Conservation (phyloP, 2,797 vertebrate species). For the Vespertilio murinus region DNA sequence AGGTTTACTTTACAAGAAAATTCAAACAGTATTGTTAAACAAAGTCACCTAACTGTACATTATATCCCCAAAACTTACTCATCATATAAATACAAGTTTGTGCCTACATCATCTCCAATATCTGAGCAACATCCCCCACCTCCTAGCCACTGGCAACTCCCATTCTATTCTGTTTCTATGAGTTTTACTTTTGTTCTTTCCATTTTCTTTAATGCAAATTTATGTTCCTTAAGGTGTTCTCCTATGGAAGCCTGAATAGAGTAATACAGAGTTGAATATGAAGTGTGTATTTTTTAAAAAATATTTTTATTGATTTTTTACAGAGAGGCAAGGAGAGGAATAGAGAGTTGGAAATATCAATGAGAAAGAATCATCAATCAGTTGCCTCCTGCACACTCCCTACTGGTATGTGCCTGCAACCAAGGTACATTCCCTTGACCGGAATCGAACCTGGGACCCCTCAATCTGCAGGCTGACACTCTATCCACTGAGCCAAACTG, state of each 20-base stretch:
- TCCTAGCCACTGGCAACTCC: neutral
- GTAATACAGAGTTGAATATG: neutral
- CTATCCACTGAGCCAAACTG: too few relatives aligned
- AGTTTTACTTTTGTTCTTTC: neutral
- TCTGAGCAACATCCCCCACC: neutral
- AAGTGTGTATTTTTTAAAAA: neutral
- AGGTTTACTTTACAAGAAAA: neutral
- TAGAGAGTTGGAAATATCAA: too few relatives aligned
- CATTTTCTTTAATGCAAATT: constrained; percentile 14
- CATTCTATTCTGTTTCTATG: neutral
- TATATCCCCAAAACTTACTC: neutral
- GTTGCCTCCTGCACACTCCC: too few relatives aligned
- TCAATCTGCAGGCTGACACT: too few relatives aligned
- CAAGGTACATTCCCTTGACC: too few relatives aligned
- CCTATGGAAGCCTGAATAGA: neutral
- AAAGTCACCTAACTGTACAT: neutral
- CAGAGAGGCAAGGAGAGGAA: too few relatives aligned
- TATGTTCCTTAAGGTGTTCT: neutral
- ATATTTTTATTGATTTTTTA: too few relatives aligned
- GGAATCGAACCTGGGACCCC: too few relatives aligned
- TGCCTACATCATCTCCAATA: neutral
- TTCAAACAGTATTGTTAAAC: neutral
- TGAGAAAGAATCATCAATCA: too few relatives aligned
- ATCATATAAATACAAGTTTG: neutral
- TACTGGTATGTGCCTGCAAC: too few relatives aligned